Evolutionary conservation across 2,888 invertebrate genomes (phyloP), one percentile per base, ranked within the genome.

Genomic region (Gortyna flavago): DNA sequence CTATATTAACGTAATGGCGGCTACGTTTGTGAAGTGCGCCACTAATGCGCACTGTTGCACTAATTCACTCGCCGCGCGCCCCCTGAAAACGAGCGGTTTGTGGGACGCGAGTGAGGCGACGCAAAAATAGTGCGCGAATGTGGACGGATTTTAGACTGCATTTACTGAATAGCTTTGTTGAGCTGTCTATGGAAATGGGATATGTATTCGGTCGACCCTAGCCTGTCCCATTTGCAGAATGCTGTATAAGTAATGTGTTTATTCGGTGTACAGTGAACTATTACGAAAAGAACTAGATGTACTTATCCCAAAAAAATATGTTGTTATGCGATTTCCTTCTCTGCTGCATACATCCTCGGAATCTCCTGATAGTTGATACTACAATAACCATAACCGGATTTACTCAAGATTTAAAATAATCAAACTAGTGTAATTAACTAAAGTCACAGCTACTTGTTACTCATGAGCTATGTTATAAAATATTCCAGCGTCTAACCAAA

Each of bases 21-120:
- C 59, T 38, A 68, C 76, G 44, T 29, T 59, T 29, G 77, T 61
- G 54, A 61, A 72, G 57, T 41, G 71, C 75, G n/a, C 85, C 80
- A 51, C 77, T 81, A 72, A 84, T 72, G 71, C 57, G 25, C 74
- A n/a, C 62, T 16, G 51, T 69, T 62, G 68, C 69, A 74, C n/a
- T 74, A 59, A 62, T 72, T 77, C 25, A 72, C 74, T 75, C 29
- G 35, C 21, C 59, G 71, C 74, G 72, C 29, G 35, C 21, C 59
- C 68, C 11, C 71, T 18, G 66, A 0, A 35, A 62, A 62, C 68
- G 57, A 48, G n/a, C 29, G 29, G 67, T 32, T 41, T 61, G 54
- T 35, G 29, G 57, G 8, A 8, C 2, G 32, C 25, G 41, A 41
- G 29, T 48, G 8, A 8, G 1, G 32, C 25, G 41, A 41, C 48